phyloP scores from a whole-genome alignment of 2,888 invertebrate genomes.

The Monoplex corrugatus region DNA sequence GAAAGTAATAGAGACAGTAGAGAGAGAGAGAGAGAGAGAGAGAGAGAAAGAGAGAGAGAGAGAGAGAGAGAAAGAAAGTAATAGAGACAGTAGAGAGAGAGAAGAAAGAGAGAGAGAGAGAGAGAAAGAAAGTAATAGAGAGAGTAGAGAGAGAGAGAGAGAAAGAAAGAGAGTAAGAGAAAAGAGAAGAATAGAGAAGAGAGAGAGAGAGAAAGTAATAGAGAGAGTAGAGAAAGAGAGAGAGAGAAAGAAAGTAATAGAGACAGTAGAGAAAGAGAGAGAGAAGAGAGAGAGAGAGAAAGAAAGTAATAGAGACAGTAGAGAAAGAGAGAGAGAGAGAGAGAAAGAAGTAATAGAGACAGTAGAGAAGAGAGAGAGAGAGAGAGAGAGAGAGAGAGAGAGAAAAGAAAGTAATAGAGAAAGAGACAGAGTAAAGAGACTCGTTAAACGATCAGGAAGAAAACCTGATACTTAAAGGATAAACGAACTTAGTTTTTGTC shows the following conservation, averaged over 20 bases:
- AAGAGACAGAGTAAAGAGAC: too few species aligned
- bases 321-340: too few species aligned
- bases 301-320: too few species aligned
- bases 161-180: not conserved
- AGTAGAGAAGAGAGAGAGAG: not conserved
- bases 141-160: too few species aligned
- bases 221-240: not conserved
- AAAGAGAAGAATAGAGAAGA: not conserved
- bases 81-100: too few species aligned
- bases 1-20: not conserved
- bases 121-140: not conserved
- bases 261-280: too few species aligned
- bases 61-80: constrained; percentile 12
- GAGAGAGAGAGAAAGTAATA: not conserved
- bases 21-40: not conserved
- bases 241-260: too few species aligned
- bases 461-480: too few species aligned
- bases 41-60: not conserved
- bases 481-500: too few species aligned
- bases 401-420: not conserved
- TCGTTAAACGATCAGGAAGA: too few species aligned
- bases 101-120: not conserved
- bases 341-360: too few species aligned
- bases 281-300: too few species aligned
- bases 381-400: not conserved